Base-by-base conservation (phyloP, 1,140 invertebrate genomes). In the Elysia chlorotica region DNA sequence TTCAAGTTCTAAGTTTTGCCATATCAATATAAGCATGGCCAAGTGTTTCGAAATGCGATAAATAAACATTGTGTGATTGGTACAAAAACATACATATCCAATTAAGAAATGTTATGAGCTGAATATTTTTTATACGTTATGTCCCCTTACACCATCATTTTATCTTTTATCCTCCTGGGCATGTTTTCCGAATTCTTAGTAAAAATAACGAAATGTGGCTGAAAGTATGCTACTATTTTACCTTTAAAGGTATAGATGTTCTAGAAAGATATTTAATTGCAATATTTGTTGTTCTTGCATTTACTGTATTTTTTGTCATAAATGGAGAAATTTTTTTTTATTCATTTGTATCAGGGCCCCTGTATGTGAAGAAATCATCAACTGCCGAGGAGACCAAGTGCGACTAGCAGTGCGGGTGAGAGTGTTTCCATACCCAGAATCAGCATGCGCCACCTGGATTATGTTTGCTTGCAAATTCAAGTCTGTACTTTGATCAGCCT, bases 391-490 rank as follows among this genome's bases (percentile, higher is more conserved):
- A 25, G 86, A 87, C 67, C 83, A 86, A 71, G 86, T 88, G 0
- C 73, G 82, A 23, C 71, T 87, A 37, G 85, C 81, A 23, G 75
- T 88, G 2, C 75, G 87, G 37, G 87, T 87, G 3, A 71, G 81
- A 59, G 80, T 88, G 17, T 85, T 78, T 48, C 75, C 83, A 0
- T 87, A 88, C 71, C 86, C 87, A 19, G 87, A 88, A 69, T 81
- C 79, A 35, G 82, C 83, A 0, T 82, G 81, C 69, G 85, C 87
- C 37, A 85, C 82, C 6, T 88, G 87, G 87, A 74, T 88, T 6
- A 88, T 88, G 85, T 87, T 87, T 82, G 86, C 85, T 21, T 85
- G 82, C 67, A 86, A 85, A 76, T 87, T 85, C 75, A 85, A 86
- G 63, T 82, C 79, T 36, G 73, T 83, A 3, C 54, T 83, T 21